Evolutionary conservation across 2,888 invertebrate species (phyloP).

Genomic region (Aphelenchoides bicaudatus): DNA sequence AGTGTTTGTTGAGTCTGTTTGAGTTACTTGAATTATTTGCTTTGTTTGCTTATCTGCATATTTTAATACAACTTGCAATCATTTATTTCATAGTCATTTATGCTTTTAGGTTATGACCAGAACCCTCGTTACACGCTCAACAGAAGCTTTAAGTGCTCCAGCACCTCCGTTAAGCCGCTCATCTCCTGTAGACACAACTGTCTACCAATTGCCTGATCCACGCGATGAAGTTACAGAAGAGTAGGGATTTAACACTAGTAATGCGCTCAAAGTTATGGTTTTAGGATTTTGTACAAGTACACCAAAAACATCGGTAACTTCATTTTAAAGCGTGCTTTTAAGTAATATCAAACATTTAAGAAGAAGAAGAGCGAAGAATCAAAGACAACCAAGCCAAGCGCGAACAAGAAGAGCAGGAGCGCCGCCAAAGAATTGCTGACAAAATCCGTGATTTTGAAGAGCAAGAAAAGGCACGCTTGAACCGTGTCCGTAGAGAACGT

Average conservation of each 20-base stretch:
- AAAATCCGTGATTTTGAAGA: constrained; percentile 39
- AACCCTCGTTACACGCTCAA: constrained; percentile 57
- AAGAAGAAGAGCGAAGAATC: constrained; percentile 57
- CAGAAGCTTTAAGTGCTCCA: constrained; percentile 50
- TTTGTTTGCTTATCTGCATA: too few relatives aligned
- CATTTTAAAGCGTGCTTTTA: too few relatives aligned
- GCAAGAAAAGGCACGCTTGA: constrained; percentile 47
- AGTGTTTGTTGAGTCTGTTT: not conserved
- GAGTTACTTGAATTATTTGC: constrained; percentile 10
- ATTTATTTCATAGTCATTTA: not conserved
- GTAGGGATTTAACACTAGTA: too few relatives aligned
- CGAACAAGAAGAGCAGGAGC: constrained; percentile 48
- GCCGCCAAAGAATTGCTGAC: constrained; percentile 51
- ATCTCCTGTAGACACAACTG: constrained; percentile 33
- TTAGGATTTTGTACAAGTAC: constrained; percentile 37
- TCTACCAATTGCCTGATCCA: constrained; percentile 25
- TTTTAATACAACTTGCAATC: too few relatives aligned
- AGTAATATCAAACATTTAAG: too few relatives aligned
- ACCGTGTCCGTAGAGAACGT: constrained; percentile 44
- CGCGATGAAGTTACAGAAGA: constrained; percentile 40
- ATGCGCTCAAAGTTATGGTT: too few relatives aligned
- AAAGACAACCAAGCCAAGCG: constrained; percentile 47
- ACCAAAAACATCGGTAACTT: constrained; percentile 45
- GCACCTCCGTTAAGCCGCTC: constrained; percentile 41
- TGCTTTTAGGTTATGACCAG: constrained; percentile 49